Evolutionary conservation across 2,888 invertebrate genomes (phyloP), one percentile per base, ranked within the genome.

Genomic region (Nesidiocoris tenuis): DNA sequence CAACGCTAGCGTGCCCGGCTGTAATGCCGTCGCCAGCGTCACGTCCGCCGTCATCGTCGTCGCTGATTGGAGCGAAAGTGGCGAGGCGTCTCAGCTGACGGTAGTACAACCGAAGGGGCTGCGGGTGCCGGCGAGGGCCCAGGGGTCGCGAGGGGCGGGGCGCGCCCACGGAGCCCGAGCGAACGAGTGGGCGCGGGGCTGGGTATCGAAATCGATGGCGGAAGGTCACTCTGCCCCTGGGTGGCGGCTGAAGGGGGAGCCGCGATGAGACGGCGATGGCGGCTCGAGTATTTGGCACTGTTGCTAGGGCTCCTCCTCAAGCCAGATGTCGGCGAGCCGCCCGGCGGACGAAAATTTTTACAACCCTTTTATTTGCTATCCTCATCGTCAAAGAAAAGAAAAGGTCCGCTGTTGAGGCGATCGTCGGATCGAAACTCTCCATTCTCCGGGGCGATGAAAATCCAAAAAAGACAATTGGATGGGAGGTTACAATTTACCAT

Each of bases 151-250:
- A n/a, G n/a, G 39, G 39, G 39, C 5, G 39, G 3, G 39, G 39
- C 39, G 39, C 39, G 39, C 39, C 39, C 39, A 39, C 39, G 39
- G 39, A 39, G 12, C 39, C 39, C 5, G 39, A 39, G 39, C 39
- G 5, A 39, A 39, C 39, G 39, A 12, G 39, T 39, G 39, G 3
- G 39, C 39, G 39, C 39, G 5, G 12, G 39, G 39, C 5, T 39
- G 65, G 12, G 65, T 63, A 23, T n/a, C n/a, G 57, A 54, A 61
- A 70, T 70, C 70, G 70, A 70, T 70, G 70, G 16, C 59, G 70
- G 59, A 70, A 70, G 70, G 70, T 70, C 70, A 70, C 70, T 70
- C 70, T 12, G 12, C 39, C 39, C 5, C 12, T 3, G 12, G 39
- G 12, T 7, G 39, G 39, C 3, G 39, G 39, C 5, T 7, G 39